Conservation (phyloP, 2,888 invertebrate species). For the Eremobia ochroleuca region DNA sequence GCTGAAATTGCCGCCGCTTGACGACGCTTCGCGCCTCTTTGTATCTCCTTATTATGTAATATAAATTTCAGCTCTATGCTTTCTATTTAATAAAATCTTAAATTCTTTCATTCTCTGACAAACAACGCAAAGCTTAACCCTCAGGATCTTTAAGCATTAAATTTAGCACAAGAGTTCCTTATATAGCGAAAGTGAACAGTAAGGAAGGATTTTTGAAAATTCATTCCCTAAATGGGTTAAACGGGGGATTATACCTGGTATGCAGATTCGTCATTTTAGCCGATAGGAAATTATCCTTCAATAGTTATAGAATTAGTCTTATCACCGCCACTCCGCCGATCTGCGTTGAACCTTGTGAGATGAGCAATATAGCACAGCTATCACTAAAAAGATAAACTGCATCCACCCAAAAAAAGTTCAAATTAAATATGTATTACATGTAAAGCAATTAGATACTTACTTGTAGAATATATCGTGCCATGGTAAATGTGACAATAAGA, state of each 20-base stretch:
- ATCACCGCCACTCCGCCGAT: neutral
- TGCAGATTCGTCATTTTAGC: neutral
- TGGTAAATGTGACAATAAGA: slow-evolving; percentile 96
- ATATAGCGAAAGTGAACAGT: neutral
- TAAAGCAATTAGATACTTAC: slow-evolving; percentile 87
- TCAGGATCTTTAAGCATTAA: neutral
- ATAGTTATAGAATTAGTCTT: neutral
- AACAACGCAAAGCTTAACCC: neutral
- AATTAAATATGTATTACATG: neutral
- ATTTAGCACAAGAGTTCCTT: neutral
- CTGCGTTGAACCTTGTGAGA: too few relatives aligned
- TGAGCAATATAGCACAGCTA: slow-evolving; percentile 11
- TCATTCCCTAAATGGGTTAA: neutral
- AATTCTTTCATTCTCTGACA: neutral
- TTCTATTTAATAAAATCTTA: neutral
- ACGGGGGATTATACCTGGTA: neutral
- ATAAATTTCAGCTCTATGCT: neutral
- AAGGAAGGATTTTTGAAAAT: neutral
- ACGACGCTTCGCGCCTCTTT: neutral
- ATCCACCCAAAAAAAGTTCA: neutral
- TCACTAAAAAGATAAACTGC: neutral
- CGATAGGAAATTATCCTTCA: neutral
- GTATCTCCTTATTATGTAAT: neutral
- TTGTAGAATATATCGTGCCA: slow-evolving; percentile 99
- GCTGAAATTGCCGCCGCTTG: neutral